Base-by-base conservation (phyloP, 2,113 vertebrate genomes). In the Passer domesticus region DNA sequence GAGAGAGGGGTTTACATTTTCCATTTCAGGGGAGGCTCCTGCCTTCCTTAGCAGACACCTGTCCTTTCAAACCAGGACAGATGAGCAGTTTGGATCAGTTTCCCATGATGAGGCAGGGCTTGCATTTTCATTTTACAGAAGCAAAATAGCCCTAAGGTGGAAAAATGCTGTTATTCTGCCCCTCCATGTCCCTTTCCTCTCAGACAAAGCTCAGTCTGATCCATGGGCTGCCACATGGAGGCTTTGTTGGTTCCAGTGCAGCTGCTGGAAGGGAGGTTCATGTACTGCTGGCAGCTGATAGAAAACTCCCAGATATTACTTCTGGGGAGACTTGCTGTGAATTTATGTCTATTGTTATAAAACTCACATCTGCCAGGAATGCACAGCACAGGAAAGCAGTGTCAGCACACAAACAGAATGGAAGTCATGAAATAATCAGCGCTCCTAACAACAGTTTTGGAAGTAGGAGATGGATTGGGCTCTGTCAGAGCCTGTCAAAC, bases 401-500 rank as follows among this genome's bases (percentile, higher is more conserved):
- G 35, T 56, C 73, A 91, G 72, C 52, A 31, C 37, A n/a, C 39
- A 49, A 78, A 82, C 47, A 68, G 66, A 75, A 64, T 76, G 76
- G 47, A 82, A 89, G 90, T 30, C 59, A 59, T 37, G 44, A 74
- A 87, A 75, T 91, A 91, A 96, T 87, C 79, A 69, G 60, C 13
- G 35, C 35, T 92, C 55, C 64, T 50, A 62, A 66, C 58, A 53
- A 20, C 3, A 2, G 20, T 4, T 60, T 86, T 74, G 3, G 3
- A 62, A 67, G 85, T 1, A 37, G 37, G 56, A 85, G 79, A 73
- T 80, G 73, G 69, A 67, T 44, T 84, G n/a, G 67, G 53, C 44
- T 83, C 85, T 93, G 84, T 56, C 74, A 72, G 55, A 87, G 53
- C 56, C 83, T 79, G 44, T 60, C 93, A 88, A 63, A 58, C 18